These are phyloP conservation scores for Hylaea fasciaria DNA, from an alignment of 2,888 invertebrate species.

Conservation along the genomic window DNA sequence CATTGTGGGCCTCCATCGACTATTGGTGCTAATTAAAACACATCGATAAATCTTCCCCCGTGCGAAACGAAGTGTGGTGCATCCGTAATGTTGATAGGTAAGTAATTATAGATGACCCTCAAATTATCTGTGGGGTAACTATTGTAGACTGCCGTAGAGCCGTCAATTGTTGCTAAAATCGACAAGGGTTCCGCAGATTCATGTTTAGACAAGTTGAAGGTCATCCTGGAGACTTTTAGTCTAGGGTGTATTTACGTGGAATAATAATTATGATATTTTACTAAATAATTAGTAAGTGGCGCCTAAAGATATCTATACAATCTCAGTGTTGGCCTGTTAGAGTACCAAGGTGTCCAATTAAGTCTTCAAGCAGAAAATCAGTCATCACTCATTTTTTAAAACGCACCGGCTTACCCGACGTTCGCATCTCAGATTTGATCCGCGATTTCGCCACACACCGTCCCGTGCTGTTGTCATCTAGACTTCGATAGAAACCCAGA, in stretches of 20 bases:
- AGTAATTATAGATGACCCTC: slow-evolving; percentile 63
- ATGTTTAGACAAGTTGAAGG: slow-evolving; percentile 1
- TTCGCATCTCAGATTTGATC: too few species aligned
- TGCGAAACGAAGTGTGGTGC: slow-evolving; percentile 68
- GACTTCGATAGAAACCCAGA: too few species aligned
- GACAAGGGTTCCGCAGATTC: background rate
- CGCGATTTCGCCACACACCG: too few species aligned
- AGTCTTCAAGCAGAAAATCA: too few species aligned
- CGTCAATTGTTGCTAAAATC: slow-evolving; percentile 32
- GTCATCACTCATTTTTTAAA: too few species aligned
- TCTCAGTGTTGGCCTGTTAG: too few species aligned
- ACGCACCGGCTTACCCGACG: too few species aligned
- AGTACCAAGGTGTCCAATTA: too few species aligned
- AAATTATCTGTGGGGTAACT: slow-evolving; percentile 48
- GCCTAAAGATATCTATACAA: too few species aligned
- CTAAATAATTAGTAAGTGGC: too few species aligned
- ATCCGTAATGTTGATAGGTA: slow-evolving; percentile 50
- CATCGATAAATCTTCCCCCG: slow-evolving; percentile 75
- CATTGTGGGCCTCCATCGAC: slow-evolving; percentile 52
- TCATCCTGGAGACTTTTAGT: background rate
- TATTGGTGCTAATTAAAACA: slow-evolving; percentile 76
- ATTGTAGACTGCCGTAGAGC: slow-evolving; percentile 38
- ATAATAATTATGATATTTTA: background rate
- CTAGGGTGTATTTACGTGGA: background rate
- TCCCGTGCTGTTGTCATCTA: too few species aligned